Evolutionary conservation across 2,888 invertebrate genomes (phyloP).

Genomic region (Rhagonycha fulva): DNA sequence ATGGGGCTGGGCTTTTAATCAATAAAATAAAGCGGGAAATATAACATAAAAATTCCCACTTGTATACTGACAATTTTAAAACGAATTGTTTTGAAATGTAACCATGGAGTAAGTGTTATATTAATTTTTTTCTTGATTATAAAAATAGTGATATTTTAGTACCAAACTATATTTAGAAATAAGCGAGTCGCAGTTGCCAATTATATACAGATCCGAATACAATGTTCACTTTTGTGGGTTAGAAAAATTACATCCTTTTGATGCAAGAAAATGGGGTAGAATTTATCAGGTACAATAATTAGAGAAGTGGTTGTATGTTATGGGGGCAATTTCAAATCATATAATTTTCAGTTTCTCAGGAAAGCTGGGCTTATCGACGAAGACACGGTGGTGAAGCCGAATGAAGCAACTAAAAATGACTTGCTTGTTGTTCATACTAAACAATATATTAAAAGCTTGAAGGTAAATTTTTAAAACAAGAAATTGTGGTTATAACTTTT

Average conservation of each 20-base stretch:
- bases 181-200: conserved; percentile 69
- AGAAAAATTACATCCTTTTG: conserved; percentile 86
- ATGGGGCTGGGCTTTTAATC: neutral
- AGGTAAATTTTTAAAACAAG: conserved; percentile 56
- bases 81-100: neutral
- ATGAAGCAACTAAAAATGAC: conserved; percentile 73
- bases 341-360: conserved; percentile 60
- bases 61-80: neutral
- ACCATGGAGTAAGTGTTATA: conserved; percentile 1
- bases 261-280: conserved; percentile 84
- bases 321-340: neutral
- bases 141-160: conserved; percentile 24
- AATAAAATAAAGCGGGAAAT: neutral
- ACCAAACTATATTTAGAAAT: conserved; percentile 59
- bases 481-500: conserved; percentile 38
- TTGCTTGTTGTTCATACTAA: conserved; percentile 76
- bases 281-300: conserved; percentile 65
- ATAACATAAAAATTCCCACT: neutral
- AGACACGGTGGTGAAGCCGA: conserved; percentile 67
- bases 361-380: conserved; percentile 65
- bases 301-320: neutral
- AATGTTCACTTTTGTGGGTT: conserved; percentile 81
- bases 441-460: conserved; percentile 74
- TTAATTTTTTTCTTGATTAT: neutral
- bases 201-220: conserved; percentile 78